Percentiles rank a stretch among this genome's conserved stretches.
These are phyloP conservation scores for Drosophila demipolita DNA, from an alignment of 2,888 invertebrate species.

Conservation along the genomic window DNA sequence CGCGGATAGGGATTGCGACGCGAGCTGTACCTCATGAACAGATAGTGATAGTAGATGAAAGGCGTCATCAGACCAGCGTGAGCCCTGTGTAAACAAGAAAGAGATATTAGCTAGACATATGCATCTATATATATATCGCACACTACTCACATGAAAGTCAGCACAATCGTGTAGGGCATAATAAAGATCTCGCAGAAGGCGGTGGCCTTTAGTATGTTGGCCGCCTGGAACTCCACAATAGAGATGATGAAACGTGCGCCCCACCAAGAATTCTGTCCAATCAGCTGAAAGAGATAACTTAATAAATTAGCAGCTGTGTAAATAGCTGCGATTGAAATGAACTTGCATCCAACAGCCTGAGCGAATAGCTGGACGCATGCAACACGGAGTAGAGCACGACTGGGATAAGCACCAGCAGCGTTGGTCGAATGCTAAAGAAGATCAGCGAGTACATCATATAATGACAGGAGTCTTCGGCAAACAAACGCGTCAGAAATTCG, in stretches of 20 bases:
- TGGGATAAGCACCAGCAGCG: conserved; percentile 95
- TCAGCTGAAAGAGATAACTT: conserved; percentile 87
- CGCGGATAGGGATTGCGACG: conserved; percentile 98
- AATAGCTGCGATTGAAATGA: not conserved
- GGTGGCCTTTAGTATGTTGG: conserved; percentile 94
- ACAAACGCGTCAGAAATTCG: conserved; percentile 92
- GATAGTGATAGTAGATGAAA: conserved; percentile 98
- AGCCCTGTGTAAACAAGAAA: conserved; percentile 88
- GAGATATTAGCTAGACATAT: not conserved
- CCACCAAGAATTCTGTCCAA: conserved; percentile 97
- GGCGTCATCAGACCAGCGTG: conserved; percentile 95
- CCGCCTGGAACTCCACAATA: conserved; percentile 95
- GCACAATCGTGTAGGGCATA: conserved; percentile 92
- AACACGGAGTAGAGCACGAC: conserved; percentile 96
- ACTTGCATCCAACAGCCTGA: conserved; percentile 95
- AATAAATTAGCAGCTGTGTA: not conserved
- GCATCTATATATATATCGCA: not conserved
- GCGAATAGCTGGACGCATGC: conserved; percentile 96
- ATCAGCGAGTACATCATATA: conserved; percentile 98
- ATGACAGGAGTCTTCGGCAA: conserved; percentile 97
- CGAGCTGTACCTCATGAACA: conserved; percentile 96
- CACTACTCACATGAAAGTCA: conserved; percentile 93
- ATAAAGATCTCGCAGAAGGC: conserved; percentile 97
- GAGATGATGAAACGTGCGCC: conserved; percentile 93
- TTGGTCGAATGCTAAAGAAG: conserved; percentile 95